Percentiles rank a stretch among this genome's conserved stretches.
These are phyloP conservation scores for Xenopus borealis DNA, from an alignment of 2,113 vertebrate species.

Conservation along the genomic window DNA sequence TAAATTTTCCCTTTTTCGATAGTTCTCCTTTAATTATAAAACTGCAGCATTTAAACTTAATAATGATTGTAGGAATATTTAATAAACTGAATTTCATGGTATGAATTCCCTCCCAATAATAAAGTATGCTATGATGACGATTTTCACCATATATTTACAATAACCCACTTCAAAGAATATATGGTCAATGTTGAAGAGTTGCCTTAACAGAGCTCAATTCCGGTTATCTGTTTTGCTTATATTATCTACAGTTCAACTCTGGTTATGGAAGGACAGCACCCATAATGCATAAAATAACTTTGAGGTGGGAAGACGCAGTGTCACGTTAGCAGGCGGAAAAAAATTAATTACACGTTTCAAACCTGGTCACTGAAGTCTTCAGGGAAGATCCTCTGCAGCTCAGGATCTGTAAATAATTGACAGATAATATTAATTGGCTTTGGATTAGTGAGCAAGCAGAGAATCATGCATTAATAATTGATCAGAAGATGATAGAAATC, in stretches of 20 bases:
- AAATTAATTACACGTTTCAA: conserved; percentile 99
- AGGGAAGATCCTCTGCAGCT: conserved; percentile 97
- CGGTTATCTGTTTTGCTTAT: not conserved
- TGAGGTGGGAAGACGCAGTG: conserved; percentile 53
- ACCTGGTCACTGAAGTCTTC: conserved; percentile 96
- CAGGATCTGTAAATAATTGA: conserved; percentile 99
- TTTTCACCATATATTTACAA: too few relatives aligned
- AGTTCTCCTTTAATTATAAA: too few relatives aligned
- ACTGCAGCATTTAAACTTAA: too few relatives aligned
- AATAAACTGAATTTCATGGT: too few relatives aligned
- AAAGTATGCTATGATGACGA: too few relatives aligned
- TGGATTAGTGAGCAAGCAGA: conserved; percentile 99
- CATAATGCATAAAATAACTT: conserved; percentile 77
- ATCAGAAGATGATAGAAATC: conserved; percentile 99
- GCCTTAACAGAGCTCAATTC: too few relatives aligned
- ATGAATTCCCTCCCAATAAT: too few relatives aligned
- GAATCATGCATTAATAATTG: conserved; percentile 99
- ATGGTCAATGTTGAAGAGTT: too few relatives aligned
- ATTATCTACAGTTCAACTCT: conserved; percentile 11
- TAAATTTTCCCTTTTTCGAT: too few relatives aligned
- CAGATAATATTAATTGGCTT: conserved; percentile 99
- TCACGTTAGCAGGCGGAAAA: conserved; percentile 58
- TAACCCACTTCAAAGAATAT: too few relatives aligned
- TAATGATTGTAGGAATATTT: too few relatives aligned
- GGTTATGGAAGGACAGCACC: conserved; percentile 68